Conservation (phyloP, 2,797 vertebrate species). For the Pseudochaenichthys georgianus region DNA sequence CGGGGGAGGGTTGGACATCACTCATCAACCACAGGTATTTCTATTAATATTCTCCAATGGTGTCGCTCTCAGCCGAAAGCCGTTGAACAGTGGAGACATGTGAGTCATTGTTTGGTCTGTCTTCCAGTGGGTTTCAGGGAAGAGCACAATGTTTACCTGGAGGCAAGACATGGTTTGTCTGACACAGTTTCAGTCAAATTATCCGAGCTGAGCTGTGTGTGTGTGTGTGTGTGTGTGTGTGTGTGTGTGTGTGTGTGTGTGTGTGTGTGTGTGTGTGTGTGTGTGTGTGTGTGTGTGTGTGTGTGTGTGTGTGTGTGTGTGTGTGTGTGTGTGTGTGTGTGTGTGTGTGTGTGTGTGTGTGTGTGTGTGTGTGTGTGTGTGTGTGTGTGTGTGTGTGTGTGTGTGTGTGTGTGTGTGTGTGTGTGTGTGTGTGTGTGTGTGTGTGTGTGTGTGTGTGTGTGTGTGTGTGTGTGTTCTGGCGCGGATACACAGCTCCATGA, state of each 20-base stretch:
- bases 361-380: too few relatives aligned
- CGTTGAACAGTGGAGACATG: conserved; percentile 72
- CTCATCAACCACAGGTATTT: conserved; percentile 83
- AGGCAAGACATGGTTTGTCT: conserved; percentile 63
- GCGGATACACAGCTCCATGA: not conserved
- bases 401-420: too few relatives aligned
- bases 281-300: too few relatives aligned
- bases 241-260: too few relatives aligned
- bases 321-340: too few relatives aligned
- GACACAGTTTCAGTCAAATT: conserved; percentile 42
- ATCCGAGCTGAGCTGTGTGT: conserved; percentile 8
- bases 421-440: too few relatives aligned
- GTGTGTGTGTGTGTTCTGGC: conserved; percentile 45
- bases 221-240: too few relatives aligned
- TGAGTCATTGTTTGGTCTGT: conserved; percentile 78
- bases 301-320: too few relatives aligned
- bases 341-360: too few relatives aligned
- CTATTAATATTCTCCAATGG: conserved; percentile 82
- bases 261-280: too few relatives aligned
- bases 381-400: too few relatives aligned
- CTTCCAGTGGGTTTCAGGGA: conserved; percentile 69
- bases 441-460: too few relatives aligned
- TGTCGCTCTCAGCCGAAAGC: conserved; percentile 56
- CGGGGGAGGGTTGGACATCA: conserved; percentile 66
- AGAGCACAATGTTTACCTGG: conserved; percentile 56